These are phyloP conservation scores for Vanessa cardui DNA, from an alignment of 2,888 invertebrate genomes.

Conservation along the genomic window DNA sequence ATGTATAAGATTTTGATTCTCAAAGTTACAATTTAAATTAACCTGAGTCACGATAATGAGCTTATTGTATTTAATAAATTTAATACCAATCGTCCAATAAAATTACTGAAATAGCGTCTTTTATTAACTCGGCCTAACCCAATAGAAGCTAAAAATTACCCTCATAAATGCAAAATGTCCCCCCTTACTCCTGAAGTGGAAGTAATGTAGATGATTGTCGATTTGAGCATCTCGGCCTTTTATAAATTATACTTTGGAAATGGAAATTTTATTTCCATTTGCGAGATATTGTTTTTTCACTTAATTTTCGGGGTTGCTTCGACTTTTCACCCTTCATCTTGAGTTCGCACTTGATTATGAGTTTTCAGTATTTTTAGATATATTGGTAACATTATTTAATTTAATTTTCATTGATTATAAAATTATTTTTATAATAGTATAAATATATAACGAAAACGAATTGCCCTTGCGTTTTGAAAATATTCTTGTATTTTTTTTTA, in stretches of 20 bases:
- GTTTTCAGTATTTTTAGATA: background rate
- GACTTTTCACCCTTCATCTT: background rate
- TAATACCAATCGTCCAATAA: background rate
- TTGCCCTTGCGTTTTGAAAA: too few relatives aligned
- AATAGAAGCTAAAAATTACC: constrained; percentile 17
- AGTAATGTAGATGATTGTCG: constrained; percentile 32
- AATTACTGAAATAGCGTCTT: constrained; percentile 4
- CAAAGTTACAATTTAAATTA: background rate
- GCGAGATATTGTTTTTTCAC: constrained; percentile 4
- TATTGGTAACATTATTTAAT: too few relatives aligned
- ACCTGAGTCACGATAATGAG: background rate
- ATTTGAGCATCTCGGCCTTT: constrained; percentile 26
- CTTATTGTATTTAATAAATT: background rate
- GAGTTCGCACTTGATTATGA: background rate
- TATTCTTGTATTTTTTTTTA: too few relatives aligned
- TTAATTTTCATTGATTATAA: too few relatives aligned
- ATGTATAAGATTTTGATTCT: too few relatives aligned
- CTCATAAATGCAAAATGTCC: constrained; percentile 27
- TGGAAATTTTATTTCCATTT: constrained; percentile 25
- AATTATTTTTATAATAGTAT: too few relatives aligned
- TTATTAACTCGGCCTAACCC: constrained; percentile 12
- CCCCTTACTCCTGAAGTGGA: constrained; percentile 19
- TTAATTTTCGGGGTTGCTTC: constrained; percentile 4
- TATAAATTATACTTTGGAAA: constrained; percentile 21
- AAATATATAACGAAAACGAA: too few relatives aligned